These are phyloP conservation scores for Bombus ignitus DNA, from an alignment of 1,140 invertebrate species.

Conservation along the genomic window DNA sequence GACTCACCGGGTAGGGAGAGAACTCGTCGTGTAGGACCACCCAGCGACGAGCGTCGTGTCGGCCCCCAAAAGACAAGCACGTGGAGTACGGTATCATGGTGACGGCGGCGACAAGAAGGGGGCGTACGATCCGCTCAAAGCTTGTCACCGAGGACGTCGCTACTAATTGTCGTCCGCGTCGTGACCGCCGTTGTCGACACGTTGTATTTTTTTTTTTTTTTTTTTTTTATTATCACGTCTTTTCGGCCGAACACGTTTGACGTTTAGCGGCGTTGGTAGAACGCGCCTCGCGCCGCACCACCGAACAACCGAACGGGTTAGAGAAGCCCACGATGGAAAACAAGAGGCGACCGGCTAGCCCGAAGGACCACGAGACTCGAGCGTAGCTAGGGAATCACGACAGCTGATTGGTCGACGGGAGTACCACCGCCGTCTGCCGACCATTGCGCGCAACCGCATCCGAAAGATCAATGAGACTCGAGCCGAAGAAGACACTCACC, in stretches of 20 bases:
- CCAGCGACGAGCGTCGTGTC: constrained; percentile 66
- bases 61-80: constrained; percentile 67
- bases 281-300: constrained; percentile 17
- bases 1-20: constrained; percentile 66
- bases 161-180: constrained; percentile 1
- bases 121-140: constrained; percentile 31
- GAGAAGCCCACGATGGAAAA: constrained; percentile 49
- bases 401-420: constrained; percentile 44
- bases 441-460: constrained; percentile 50
- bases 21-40: constrained; percentile 59
- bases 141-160: constrained; percentile 21
- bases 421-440: constrained; percentile 24
- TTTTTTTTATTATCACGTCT: not conserved
- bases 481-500: constrained; percentile 23
- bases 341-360: constrained; percentile 52
- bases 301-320: constrained; percentile 22
- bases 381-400: constrained; percentile 38
- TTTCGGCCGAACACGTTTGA: not conserved
- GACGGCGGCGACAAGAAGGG: constrained; percentile 47
- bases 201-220: not conserved
- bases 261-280: constrained; percentile 8
- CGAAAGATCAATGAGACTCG: constrained; percentile 56
- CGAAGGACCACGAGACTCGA: constrained; percentile 50
- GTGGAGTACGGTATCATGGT: constrained; percentile 73
- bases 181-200: not conserved